Evolutionary conservation across 2,888 invertebrate genomes (phyloP).

Genomic region (Stenotaenia linearis): DNA sequence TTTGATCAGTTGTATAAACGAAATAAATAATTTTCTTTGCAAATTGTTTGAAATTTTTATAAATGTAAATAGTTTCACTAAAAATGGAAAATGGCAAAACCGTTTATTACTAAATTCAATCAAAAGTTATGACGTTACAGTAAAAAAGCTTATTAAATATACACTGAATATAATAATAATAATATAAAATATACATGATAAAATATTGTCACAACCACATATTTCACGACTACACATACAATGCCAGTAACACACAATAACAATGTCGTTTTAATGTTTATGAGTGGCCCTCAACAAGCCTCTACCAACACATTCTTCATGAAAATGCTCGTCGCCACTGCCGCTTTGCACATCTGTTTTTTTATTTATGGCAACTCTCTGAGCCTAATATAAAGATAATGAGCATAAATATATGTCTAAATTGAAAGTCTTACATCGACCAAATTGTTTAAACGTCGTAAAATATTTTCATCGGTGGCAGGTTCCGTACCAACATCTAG

Average conservation of each 20-base stretch:
- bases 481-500: conserved; percentile 7
- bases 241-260: background rate
- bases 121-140: background rate
- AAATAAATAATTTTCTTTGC: background rate
- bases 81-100: too few relatives aligned
- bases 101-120: too few relatives aligned
- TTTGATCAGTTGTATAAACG: background rate
- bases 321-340: background rate
- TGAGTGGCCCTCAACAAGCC: background rate
- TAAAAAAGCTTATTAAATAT: background rate
- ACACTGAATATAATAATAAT: background rate
- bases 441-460: background rate
- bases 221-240: too few relatives aligned
- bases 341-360: background rate
- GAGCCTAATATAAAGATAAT: background rate
- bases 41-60: background rate
- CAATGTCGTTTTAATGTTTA: background rate
- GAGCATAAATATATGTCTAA: background rate
- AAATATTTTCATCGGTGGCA: conserved; percentile 1
- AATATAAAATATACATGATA: background rate
- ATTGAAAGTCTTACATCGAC: background rate
- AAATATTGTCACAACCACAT: background rate
- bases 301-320: background rate
- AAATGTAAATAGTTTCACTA: background rate
- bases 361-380: background rate